Percentiles rank a stretch among this genome's conserved stretches.
These are phyloP conservation scores for Sitta carolinensis DNA, from an alignment of 2,797 vertebrate species.

Conservation along the genomic window DNA sequence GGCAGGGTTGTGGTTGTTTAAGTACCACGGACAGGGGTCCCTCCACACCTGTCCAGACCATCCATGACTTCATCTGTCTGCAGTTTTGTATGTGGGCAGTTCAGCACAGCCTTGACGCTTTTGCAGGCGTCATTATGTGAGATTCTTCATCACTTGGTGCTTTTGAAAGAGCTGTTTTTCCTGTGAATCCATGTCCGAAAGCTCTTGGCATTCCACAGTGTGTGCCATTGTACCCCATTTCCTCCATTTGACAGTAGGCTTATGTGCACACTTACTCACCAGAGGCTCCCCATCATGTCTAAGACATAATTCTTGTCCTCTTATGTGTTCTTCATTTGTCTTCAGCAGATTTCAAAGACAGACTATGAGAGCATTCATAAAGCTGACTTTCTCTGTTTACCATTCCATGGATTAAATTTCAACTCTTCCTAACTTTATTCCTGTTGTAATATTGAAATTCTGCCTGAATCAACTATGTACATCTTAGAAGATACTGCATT, in stretches of 20 bases:
- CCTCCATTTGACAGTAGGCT: not conserved
- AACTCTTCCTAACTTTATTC: not conserved
- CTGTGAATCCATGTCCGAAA: not conserved
- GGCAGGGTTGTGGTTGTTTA: not conserved
- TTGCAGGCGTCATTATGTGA: not conserved
- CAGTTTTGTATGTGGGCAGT: not conserved
- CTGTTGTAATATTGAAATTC: not conserved
- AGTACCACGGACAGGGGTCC: conserved; percentile 56
- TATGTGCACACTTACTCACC: not conserved
- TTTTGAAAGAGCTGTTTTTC: not conserved
- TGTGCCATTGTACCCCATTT: not conserved
- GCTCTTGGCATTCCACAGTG: not conserved
- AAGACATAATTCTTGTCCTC: not conserved
- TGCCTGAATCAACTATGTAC: not conserved
- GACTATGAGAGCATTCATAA: not conserved
- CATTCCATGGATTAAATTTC: not conserved
- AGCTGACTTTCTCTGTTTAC: not conserved
- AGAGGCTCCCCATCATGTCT: not conserved
- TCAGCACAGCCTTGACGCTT: not conserved
- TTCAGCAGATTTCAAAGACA: not conserved
- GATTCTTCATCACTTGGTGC: not conserved
- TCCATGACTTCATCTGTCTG: not conserved
- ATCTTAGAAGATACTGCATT: not conserved
- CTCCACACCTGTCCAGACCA: rapidly evolving
- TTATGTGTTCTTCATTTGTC: rapidly evolving